Percentiles rank a stretch among this genome's conserved stretches.
Conservation (phyloP, 2,888 invertebrate species). For the Netelia fuscicornis region DNA sequence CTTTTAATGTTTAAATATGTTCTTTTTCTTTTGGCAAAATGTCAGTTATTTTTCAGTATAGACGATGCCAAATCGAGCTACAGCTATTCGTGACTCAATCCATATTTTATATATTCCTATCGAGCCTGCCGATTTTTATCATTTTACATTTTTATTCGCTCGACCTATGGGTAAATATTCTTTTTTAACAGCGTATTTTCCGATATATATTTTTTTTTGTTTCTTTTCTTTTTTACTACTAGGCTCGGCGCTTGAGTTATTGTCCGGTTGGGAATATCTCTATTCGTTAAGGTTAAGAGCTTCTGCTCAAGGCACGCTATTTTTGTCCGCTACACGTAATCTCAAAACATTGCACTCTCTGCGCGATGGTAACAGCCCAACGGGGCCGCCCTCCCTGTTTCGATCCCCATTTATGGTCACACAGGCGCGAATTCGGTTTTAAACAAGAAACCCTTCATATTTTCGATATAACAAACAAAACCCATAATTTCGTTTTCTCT, state of each 20-base stretch:
- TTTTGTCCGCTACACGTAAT: slow-evolving; percentile 67
- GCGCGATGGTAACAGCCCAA: slow-evolving; percentile 52
- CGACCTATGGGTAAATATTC: neutral
- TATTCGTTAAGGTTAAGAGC: slow-evolving; percentile 62
- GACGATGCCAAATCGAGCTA: too few species aligned
- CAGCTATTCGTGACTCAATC: too few species aligned
- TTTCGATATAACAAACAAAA: slow-evolving; percentile 1
- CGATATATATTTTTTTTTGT: neutral
- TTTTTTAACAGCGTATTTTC: neutral
- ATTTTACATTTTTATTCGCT: neutral
- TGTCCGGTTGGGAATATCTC: slow-evolving; percentile 40
- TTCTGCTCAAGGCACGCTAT: slow-evolving; percentile 60
- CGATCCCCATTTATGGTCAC: slow-evolving; percentile 61
- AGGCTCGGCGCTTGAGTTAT: slow-evolving; percentile 37
- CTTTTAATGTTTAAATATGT: neutral
- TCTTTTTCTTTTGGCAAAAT: neutral
- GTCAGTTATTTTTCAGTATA: neutral
- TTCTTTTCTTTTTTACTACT: neutral
- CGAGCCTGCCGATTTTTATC: neutral
- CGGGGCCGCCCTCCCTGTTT: slow-evolving; percentile 45
- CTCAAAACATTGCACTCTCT: slow-evolving; percentile 69
- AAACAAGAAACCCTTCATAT: slow-evolving; percentile 7
- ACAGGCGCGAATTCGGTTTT: slow-evolving; percentile 44
- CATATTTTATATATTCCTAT: too few species aligned
- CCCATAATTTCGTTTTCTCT: neutral